A percentile compares a stretch with the other conserved stretches of the same genome.
phyloP scores from a whole-genome alignment of 2,888 invertebrate genomes.

The Coronaproctus castanopsis region DNA sequence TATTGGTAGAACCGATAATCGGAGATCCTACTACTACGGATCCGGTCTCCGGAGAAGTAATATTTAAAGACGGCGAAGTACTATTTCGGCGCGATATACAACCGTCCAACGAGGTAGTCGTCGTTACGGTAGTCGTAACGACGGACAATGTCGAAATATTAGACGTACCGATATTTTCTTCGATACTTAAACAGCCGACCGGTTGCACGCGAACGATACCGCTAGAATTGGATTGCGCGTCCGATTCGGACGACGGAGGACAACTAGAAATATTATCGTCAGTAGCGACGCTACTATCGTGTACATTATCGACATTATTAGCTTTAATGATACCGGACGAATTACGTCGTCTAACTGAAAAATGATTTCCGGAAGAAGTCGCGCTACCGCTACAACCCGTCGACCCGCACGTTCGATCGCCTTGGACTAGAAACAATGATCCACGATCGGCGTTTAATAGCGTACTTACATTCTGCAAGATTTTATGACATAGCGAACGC shows the following conservation, averaged over 20 bases:
- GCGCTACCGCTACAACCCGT: constrained; percentile 10
- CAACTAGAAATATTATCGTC: not conserved
- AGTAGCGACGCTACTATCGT: not conserved
- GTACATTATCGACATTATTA: not conserved
- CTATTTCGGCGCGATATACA: too few species aligned
- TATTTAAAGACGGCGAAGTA: constrained; percentile 7
- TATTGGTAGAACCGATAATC: constrained; percentile 18
- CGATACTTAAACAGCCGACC: constrained; percentile 17
- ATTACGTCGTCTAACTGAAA: constrained; percentile 9
- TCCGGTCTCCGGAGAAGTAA: constrained; percentile 17
- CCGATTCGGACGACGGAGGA: not conserved
- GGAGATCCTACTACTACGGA: constrained; percentile 18
- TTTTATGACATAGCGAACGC: constrained; percentile 82
- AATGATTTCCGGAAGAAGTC: constrained; percentile 9
- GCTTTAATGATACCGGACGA: constrained; percentile 11
- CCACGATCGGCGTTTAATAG: constrained; percentile 79
- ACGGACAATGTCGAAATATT: not conserved
- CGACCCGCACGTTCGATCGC: constrained; percentile 33
- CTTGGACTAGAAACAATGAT: constrained; percentile 76
- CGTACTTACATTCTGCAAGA: constrained; percentile 81
- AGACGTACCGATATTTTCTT: not conserved
- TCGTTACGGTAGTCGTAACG: not conserved
- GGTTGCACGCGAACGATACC: constrained; percentile 11
- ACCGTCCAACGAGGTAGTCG: too few species aligned
- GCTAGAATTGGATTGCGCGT: not conserved